Conservation (phyloP, 2,888 invertebrate genomes). For the Troides aeacus region DNA sequence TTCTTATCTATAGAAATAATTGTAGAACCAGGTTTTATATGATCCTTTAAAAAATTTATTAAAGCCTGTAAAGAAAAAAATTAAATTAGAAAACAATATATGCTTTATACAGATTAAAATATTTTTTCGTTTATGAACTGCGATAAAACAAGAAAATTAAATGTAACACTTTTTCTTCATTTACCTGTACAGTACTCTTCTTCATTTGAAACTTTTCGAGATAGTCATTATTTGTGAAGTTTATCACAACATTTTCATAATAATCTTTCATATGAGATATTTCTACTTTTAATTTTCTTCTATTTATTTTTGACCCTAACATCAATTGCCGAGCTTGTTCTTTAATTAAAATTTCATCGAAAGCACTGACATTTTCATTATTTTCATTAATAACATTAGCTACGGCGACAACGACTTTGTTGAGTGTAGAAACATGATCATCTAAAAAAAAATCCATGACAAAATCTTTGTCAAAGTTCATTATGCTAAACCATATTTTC, state of each 20-base stretch:
- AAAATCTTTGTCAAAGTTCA: slow-evolving; percentile 64
- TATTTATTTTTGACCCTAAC: slow-evolving; percentile 30
- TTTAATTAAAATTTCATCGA: slow-evolving; percentile 46
- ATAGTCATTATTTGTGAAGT: slow-evolving; percentile 58
- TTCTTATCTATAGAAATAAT: slow-evolving; percentile 63
- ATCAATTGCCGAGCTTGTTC: slow-evolving; percentile 38
- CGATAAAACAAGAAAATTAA: neutral
- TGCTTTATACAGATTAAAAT: neutral
- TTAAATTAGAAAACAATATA: neutral
- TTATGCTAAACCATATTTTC: slow-evolving; percentile 27
- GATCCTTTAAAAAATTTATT: slow-evolving; percentile 50
- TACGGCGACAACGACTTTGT: slow-evolving; percentile 59
- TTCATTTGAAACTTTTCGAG: slow-evolving; percentile 58
- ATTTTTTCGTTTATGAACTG: neutral
- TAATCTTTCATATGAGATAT: slow-evolving; percentile 37
- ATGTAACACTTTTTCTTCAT: neutral
- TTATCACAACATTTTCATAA: slow-evolving; percentile 53
- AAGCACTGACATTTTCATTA: slow-evolving; percentile 52
- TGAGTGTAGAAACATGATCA: slow-evolving; percentile 57
- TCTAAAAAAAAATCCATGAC: slow-evolving; percentile 65
- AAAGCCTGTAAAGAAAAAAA: slow-evolving; percentile 55
- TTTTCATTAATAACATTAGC: slow-evolving; percentile 64
- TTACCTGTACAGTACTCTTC: slow-evolving; percentile 62
- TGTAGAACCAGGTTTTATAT: slow-evolving; percentile 45
- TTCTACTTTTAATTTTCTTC: slow-evolving; percentile 27